A percentile compares a stretch with the other conserved stretches of the same genome.
Conservation (phyloP, 1,140 invertebrate genomes). For the Heliothis subflexa region DNA sequence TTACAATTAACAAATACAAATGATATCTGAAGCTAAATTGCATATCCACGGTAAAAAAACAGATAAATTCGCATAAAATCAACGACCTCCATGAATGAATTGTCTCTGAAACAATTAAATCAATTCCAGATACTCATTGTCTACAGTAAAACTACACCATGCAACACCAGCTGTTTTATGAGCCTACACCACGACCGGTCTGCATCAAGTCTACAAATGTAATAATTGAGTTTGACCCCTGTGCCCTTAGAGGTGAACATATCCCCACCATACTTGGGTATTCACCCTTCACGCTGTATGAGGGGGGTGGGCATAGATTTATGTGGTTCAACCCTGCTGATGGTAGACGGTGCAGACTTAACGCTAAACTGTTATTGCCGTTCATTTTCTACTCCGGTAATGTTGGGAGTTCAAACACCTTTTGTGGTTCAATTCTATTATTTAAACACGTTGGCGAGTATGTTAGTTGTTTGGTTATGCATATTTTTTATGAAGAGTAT, state of each 20-base stretch:
- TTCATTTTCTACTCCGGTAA: constrained; percentile 49
- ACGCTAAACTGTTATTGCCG: constrained; percentile 51
- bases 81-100: too few species aligned
- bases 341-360: constrained; percentile 37
- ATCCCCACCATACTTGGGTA: background rate
- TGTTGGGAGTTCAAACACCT: constrained; percentile 1
- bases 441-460: too few species aligned
- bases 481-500: too few species aligned
- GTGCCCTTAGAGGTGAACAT: background rate
- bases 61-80: too few species aligned
- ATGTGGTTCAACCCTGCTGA: constrained; percentile 39
- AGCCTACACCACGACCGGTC: background rate
- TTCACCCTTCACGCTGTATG: constrained; percentile 25
- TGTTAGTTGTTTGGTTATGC: too few species aligned
- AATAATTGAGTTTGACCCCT: background rate
- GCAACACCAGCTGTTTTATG: too few species aligned
- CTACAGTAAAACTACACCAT: too few species aligned
- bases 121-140: too few species aligned
- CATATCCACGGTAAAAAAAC: too few species aligned
- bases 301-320: constrained; percentile 36
- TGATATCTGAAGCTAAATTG: too few species aligned
- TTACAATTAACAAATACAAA: too few species aligned
- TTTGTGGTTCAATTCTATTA: background rate
- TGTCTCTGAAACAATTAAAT: too few species aligned
- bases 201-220: background rate